These are phyloP conservation scores for Tenodera sinensis DNA, from an alignment of 2,888 invertebrate species.

Conservation along the genomic window DNA sequence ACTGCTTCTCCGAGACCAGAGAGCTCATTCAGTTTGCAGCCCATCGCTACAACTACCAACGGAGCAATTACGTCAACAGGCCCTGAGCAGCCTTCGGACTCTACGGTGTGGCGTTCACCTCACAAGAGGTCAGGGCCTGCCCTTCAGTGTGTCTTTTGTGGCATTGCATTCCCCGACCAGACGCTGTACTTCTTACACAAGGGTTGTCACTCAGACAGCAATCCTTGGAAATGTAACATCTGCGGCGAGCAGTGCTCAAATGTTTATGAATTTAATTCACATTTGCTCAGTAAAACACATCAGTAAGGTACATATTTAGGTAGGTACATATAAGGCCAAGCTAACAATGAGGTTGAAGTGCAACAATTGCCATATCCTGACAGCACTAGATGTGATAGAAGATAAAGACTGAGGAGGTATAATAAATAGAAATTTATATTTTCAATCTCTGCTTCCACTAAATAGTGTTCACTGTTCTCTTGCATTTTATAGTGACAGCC, in stretches of 20 bases:
- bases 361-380: not conserved
- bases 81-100: conserved; percentile 44
- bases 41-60: conserved; percentile 50
- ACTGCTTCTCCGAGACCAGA: conserved; percentile 26
- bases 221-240: conserved; percentile 97
- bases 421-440: not conserved
- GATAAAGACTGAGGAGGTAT: not conserved
- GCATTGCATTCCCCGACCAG: conserved; percentile 92
- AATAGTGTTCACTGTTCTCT: too few species aligned
- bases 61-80: conserved; percentile 71
- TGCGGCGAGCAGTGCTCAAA: conserved; percentile 94
- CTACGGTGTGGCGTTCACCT: conserved; percentile 47
- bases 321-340: too few species aligned
- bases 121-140: conserved; percentile 40
- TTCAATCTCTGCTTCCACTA: not conserved
- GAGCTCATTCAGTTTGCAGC: conserved; percentile 34
- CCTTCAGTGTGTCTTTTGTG: conserved; percentile 85
- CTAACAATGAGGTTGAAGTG: not conserved
- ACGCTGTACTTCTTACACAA: conserved; percentile 96
- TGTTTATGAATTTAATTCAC: conserved; percentile 95
- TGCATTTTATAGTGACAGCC: too few species aligned
- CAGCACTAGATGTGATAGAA: not conserved
- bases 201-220: conserved; percentile 95
- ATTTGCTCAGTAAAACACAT: conserved; percentile 90
- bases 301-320: conserved; percentile 52